phyloP scores from a whole-genome alignment of 2,797 vertebrate genomes.

The Cottoperca gobio region DNA sequence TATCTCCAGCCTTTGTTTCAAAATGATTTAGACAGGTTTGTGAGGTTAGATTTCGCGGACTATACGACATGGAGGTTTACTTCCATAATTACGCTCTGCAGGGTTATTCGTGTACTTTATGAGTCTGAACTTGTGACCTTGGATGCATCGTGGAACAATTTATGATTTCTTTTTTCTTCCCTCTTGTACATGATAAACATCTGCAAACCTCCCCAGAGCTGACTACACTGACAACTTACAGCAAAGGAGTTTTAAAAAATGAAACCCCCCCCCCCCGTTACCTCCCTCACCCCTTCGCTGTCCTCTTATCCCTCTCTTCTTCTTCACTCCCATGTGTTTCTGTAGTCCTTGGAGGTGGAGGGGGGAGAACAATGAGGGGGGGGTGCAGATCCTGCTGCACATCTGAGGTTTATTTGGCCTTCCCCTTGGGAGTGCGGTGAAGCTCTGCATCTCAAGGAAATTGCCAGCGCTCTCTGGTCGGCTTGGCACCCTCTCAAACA shows the following conservation, averaged over 20 bases:
- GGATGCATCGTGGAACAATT: constrained; percentile 64
- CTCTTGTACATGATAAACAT: constrained; percentile 71
- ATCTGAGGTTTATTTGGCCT: constrained; percentile 84
- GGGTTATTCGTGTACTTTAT: constrained; percentile 66
- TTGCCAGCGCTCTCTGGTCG: constrained; percentile 78
- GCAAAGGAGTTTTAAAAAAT: constrained; percentile 46
- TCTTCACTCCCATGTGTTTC: constrained; percentile 65
- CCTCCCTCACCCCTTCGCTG: constrained; percentile 41
- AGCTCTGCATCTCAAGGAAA: constrained; percentile 79
- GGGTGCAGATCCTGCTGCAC: constrained; percentile 65
- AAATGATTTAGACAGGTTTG: constrained; percentile 44
- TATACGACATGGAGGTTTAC: constrained; percentile 47
- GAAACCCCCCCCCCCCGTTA: constrained; percentile 51
- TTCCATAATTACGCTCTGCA: constrained; percentile 60
- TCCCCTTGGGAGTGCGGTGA: constrained; percentile 69
- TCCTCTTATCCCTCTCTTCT: constrained; percentile 52
- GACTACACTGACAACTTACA: constrained; percentile 71
- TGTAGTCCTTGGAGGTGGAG: constrained; percentile 55
- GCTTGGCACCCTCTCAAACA: constrained; percentile 76
- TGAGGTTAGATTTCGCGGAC: constrained; percentile 44
- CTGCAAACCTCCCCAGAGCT: constrained; percentile 68
- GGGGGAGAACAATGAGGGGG: constrained; percentile 16
- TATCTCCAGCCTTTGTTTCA: constrained; percentile 22
- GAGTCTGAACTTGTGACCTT: constrained; percentile 74
- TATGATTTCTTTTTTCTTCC: constrained; percentile 59